A percentile compares a stretch with the other conserved stretches of the same genome.
Conservation (phyloP, 1,140 invertebrate genomes). For the Atta texana region DNA sequence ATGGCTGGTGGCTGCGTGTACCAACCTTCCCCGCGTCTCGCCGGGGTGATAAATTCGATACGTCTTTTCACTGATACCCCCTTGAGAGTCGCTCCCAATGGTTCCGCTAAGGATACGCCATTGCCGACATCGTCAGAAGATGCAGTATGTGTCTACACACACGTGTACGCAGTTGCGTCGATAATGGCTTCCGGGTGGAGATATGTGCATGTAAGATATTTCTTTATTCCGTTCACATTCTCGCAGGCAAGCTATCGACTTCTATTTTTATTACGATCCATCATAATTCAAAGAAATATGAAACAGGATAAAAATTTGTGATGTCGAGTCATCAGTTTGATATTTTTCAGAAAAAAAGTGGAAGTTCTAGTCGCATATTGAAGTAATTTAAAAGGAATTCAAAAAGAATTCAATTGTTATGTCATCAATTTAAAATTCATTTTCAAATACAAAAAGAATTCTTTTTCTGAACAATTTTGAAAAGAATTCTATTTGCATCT, state of each 20-base stretch:
- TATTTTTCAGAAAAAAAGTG: background rate
- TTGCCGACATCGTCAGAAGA: conserved; percentile 44
- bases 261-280: conserved; percentile 36
- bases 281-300: conserved; percentile 26
- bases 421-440: too few relatives aligned
- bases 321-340: background rate
- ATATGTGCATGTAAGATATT: background rate
- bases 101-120: conserved; percentile 54
- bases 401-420: too few relatives aligned
- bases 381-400: background rate
- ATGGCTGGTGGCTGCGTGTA: conserved; percentile 49
- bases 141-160: conserved; percentile 5
- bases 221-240: conserved; percentile 19
- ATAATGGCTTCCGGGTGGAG: background rate
- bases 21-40: conserved; percentile 38
- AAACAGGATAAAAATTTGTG: conserved; percentile 15
- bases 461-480: too few relatives aligned
- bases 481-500: too few relatives aligned
- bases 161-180: conserved; percentile 24
- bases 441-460: too few relatives aligned
- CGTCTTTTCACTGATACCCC: conserved; percentile 59
- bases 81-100: conserved; percentile 53
- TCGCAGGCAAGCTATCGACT: background rate
- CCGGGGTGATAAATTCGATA: conserved; percentile 73
- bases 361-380: background rate